Evolutionary conservation across 2,888 invertebrate species (phyloP).

Genomic region (Cheilosia soror): DNA sequence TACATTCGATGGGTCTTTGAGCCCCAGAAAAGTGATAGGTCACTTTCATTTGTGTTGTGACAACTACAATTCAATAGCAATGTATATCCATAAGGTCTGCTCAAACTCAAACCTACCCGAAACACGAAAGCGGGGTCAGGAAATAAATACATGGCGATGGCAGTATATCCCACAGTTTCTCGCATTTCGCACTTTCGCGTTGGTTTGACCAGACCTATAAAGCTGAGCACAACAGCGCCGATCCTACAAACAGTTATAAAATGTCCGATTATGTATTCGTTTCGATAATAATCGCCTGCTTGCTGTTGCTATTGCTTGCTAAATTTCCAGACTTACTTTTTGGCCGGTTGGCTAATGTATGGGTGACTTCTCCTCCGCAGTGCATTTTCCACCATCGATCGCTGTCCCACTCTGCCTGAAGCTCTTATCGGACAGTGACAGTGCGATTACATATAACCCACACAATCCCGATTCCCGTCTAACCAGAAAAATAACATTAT

Average conservation of each 20-base stretch:
- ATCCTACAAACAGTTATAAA: not conserved
- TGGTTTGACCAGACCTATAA: not conserved
- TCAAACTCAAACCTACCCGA: too few species aligned
- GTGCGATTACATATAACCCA: not conserved
- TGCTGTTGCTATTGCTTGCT: slow-evolving; percentile 29
- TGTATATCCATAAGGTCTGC: too few species aligned
- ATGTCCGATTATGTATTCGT: not conserved
- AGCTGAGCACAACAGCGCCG: slow-evolving; percentile 2
- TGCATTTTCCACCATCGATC: not conserved
- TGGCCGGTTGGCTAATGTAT: not conserved
- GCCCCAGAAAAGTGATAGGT: too few species aligned
- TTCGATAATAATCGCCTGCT: slow-evolving; percentile 11
- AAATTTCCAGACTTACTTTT: slow-evolving; percentile 1
- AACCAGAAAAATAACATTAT: slow-evolving; percentile 20
- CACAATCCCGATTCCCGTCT: slow-evolving; percentile 29
- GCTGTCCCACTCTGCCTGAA: not conserved
- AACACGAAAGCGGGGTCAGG: too few species aligned
- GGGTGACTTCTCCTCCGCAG: not conserved
- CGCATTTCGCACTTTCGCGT: too few species aligned
- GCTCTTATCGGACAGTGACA: slow-evolving; percentile 32
- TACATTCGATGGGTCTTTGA: too few species aligned
- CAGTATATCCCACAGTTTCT: too few species aligned
- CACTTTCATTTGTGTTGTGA: too few species aligned
- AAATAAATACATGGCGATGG: too few species aligned
- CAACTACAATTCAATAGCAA: too few species aligned